Conservation (phyloP, 2,888 invertebrate genomes). For the Mylabris sibirica region DNA sequence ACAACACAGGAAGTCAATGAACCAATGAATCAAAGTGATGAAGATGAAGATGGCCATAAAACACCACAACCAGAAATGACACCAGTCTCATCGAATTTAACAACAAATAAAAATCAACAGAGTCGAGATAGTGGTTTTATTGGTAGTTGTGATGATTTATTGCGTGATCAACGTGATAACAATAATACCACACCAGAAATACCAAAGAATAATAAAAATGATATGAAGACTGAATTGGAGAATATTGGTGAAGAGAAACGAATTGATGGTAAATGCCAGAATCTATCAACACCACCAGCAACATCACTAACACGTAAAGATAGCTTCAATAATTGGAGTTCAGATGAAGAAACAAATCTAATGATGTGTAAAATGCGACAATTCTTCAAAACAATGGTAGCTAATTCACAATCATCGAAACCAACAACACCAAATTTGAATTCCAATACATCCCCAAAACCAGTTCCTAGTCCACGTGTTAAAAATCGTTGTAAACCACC, state of each 20-base stretch:
- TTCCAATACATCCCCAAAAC: conserved; percentile 55
- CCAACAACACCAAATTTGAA: conserved; percentile 62
- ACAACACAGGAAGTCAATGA: conserved; percentile 69
- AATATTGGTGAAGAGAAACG: conserved; percentile 69
- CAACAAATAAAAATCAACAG: conserved; percentile 77
- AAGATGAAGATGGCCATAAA: conserved; percentile 72
- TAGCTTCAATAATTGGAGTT: conserved; percentile 93
- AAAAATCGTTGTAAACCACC: conserved; percentile 78
- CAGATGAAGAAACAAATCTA: conserved; percentile 91
- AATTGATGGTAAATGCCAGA: conserved; percentile 58
- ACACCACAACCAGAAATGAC: conserved; percentile 73
- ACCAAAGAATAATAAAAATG: conserved; percentile 39
- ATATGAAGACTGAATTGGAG: conserved; percentile 64
- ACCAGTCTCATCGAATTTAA: conserved; percentile 65
- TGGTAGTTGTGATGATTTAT: conserved; percentile 85
- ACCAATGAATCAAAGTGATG: conserved; percentile 66
- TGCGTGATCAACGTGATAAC: conserved; percentile 70
- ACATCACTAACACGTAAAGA: conserved; percentile 80
- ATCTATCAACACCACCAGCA: conserved; percentile 62
- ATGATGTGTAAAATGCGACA: conserved; percentile 96
- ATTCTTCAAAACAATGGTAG: conserved; percentile 91
- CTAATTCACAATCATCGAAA: conserved; percentile 65
- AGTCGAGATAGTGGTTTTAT: conserved; percentile 89
- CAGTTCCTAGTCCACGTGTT: conserved; percentile 68
- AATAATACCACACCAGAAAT: conserved; percentile 48